Evolutionary conservation across 2,113 vertebrate genomes (phyloP), one percentile per base, ranked within the genome.

Genomic region (Actenoides lindsayi): DNA sequence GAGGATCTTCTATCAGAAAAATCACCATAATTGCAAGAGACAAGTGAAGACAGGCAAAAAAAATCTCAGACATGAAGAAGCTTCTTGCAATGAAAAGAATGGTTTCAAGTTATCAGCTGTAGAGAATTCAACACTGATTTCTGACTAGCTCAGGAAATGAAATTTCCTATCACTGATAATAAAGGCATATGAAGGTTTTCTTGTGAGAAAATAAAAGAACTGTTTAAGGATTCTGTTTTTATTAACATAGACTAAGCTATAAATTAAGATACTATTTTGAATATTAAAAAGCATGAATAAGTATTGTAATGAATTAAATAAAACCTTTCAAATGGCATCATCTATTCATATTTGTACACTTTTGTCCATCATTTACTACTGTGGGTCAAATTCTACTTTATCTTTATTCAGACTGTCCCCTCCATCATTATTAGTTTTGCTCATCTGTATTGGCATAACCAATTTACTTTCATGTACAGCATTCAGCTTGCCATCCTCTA

Each of bases 181-280:
- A 87, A 67, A 92, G 11, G 62, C 11, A 24, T 89, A 83, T 69
- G 62, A 81, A 64, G 24, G 46, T 86, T 90, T 83, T 83, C 54
- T 88, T 84, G 35, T 87, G 60, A 82, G 62, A 54, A 68, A 54
- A 76, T 33, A 94, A 89, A 89, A 31, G 25, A 83, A 87, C 25
- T 93, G 64, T 30, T 88, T 83, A 89, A 95, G 60, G 21, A 89
- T 83, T 81, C 89, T 86, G 56, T 1, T 92, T 92, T 94, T 89
- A 96, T 95, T 96, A 95, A 54, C 67, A 92, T 42, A 87, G 79
- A 93, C 95, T 93, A 94, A 62, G 37, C 50, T 85, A 71, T 73
- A 93, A 89, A 96, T 93, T 88, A 79, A 93, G 91, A 81, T 69
- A 67, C 33, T 78, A 48, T 89, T 95, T 91, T 93, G 81, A 86